Base-by-base conservation (phyloP, 2,113 vertebrate genomes). In the Cichladusa arquata region DNA sequence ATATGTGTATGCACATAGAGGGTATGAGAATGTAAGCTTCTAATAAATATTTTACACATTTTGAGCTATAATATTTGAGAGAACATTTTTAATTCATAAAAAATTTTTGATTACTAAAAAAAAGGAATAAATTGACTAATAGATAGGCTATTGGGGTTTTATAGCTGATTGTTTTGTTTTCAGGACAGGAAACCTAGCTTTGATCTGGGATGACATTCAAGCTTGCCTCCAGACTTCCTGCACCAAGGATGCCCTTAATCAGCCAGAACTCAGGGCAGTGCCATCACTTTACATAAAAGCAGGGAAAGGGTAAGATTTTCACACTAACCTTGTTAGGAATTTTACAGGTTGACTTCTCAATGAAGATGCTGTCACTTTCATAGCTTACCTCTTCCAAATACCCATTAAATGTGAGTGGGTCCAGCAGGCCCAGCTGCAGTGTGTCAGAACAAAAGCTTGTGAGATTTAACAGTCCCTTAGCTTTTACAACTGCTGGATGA, bases 111-210 rank as follows among this genome's bases (percentile, higher is more conserved):
- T 31, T 8, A 25, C 2, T 40, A 18, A 31, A 69, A 31, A 69
- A 71, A 65, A 19, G 0, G 3, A 47, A 33, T n/a, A n/a, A 65
- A 34, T 45, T 58, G 4, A 34, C 14, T 19, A 42, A 58, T 13
- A 66, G 5, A 9, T 81, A 13, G 5, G 19, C 12, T 47, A 6
- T 5, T 45, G 9, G 0, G 3, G 2, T 3, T 2, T 19, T 62
- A 71, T 18, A 36, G 4, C 19, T 56, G 9, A 12, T 12, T 54
- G 4, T 11, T 74, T 12, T 6, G 6, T 45, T 71, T 79, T 70
- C 38, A 66, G 33, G 36, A 28, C 28, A 62, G 23, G 13, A 81
- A 88, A 42, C 8, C 8, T 60, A 36, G 19, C 10, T 18, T 51
- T 0, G 1, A 56, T 2, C 19, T 50, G 11, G 29, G 7, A 17